phyloP scores from a whole-genome alignment of 2,797 vertebrate species.

The Megalops cyprinoides region DNA sequence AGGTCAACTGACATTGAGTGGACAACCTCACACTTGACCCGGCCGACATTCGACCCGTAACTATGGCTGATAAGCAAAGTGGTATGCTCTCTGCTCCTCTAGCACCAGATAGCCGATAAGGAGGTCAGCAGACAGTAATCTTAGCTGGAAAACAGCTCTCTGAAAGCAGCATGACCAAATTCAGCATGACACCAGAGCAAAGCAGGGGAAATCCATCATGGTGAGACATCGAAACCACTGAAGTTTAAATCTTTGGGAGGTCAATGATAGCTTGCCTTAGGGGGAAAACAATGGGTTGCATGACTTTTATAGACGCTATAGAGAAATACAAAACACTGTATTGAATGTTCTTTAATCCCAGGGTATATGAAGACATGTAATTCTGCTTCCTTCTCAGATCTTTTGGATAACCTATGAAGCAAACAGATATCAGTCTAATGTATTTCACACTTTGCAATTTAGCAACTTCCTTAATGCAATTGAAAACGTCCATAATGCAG shows the following conservation, averaged over 20 bases:
- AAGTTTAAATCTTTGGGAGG: slow-evolving; percentile 16
- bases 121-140: slow-evolving; percentile 37
- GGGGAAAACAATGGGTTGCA: neutral
- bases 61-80: slow-evolving; percentile 35
- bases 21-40: slow-evolving; percentile 37
- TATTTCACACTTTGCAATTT: neutral
- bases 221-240: slow-evolving; percentile 15
- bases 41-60: slow-evolving; percentile 36
- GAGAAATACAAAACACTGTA: neutral
- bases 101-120: slow-evolving; percentile 38
- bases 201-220: slow-evolving; percentile 18
- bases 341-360: neutral
- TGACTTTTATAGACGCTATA: slow-evolving; percentile 10
- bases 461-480: neutral
- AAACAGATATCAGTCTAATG: neutral
- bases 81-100: slow-evolving; percentile 30
- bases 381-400: neutral
- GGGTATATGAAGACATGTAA: neutral
- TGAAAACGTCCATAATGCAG: neutral
- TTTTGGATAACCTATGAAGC: slow-evolving; percentile 1
- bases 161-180: slow-evolving; percentile 18
- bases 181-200: slow-evolving; percentile 24
- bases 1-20: slow-evolving; percentile 37
- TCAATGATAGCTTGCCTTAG: slow-evolving; percentile 1
- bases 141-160: slow-evolving; percentile 32